phyloP scores from a whole-genome alignment of 2,113 vertebrate genomes.

The Acanthisitta chloris region DNA sequence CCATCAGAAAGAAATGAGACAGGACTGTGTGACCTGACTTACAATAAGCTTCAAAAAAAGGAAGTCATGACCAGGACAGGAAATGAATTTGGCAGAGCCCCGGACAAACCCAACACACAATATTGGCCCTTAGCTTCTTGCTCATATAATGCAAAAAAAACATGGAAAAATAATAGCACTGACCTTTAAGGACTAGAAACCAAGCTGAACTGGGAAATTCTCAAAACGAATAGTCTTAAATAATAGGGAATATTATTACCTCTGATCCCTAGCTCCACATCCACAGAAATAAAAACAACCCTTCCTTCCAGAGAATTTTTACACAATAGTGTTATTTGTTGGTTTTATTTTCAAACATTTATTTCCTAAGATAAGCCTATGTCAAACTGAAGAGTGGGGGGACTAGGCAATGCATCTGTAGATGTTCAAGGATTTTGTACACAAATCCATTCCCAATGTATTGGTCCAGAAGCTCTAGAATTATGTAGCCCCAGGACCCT shows the following conservation, averaged over 20 bases:
- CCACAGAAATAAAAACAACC: conserved; percentile 10
- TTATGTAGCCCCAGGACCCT: neutral
- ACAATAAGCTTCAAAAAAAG: conserved; percentile 18
- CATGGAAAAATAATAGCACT: neutral
- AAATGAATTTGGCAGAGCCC: neutral
- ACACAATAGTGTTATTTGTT: neutral
- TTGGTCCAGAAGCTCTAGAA: neutral
- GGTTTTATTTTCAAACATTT: neutral
- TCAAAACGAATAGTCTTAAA: neutral
- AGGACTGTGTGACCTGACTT: conserved; percentile 43
- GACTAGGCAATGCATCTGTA: neutral
- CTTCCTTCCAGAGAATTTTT: neutral
- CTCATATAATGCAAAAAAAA: neutral
- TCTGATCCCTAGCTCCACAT: neutral
- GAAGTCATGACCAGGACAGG: neutral
- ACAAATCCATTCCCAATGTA: neutral
- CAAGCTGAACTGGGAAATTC: neutral
- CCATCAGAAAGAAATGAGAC: conserved; percentile 17
- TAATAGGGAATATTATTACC: neutral
- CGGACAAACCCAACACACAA: fast-evolving
- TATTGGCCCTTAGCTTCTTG: neutral
- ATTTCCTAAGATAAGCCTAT: neutral
- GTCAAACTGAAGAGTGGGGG: neutral
- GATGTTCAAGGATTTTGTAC: neutral
- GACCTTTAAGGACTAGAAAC: neutral